phyloP scores from a whole-genome alignment of 2,797 vertebrate genomes.

The Chaunax sp. region DNA sequence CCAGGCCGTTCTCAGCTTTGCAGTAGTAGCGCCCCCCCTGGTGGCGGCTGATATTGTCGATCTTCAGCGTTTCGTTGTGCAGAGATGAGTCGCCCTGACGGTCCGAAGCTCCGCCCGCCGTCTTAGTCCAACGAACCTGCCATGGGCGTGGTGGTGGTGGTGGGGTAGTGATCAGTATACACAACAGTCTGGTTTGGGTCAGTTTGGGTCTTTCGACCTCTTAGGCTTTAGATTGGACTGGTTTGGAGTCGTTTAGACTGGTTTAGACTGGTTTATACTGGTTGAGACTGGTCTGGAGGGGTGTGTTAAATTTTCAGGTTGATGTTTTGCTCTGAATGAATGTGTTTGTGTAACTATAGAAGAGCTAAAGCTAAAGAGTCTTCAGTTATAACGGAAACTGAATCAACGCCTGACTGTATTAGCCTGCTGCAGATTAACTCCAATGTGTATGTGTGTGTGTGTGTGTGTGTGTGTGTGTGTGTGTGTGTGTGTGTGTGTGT shows the following conservation, averaged over 20 bases:
- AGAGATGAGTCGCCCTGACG: conserved; percentile 88
- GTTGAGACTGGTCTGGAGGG: no score
- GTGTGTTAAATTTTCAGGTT: no score
- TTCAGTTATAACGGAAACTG: conserved; percentile 1
- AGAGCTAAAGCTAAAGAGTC: neutral
- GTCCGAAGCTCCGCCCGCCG: conserved; percentile 93
- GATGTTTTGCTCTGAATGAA: no score
- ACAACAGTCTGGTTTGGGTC: neutral
- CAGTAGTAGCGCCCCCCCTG: conserved; percentile 97
- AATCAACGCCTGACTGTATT: conserved; percentile 4
- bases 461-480: no score
- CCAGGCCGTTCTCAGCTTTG: conserved; percentile 95
- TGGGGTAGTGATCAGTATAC: no score
- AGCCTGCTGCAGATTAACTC: conserved; percentile 22
- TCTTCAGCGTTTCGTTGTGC: conserved; percentile 92
- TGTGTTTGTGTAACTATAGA: neutral
- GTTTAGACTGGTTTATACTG: no score
- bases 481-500: neutral
- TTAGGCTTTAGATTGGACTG: neutral
- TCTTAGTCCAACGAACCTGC: conserved; percentile 97
- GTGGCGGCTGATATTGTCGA: conserved; percentile 90
- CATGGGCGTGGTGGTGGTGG: no score
- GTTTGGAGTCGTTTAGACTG: neutral
- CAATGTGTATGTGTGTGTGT: no score
- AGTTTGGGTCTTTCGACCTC: neutral